These are phyloP conservation scores for Halesus radiatus DNA, from an alignment of 1,140 invertebrate species.

Conservation along the genomic window DNA sequence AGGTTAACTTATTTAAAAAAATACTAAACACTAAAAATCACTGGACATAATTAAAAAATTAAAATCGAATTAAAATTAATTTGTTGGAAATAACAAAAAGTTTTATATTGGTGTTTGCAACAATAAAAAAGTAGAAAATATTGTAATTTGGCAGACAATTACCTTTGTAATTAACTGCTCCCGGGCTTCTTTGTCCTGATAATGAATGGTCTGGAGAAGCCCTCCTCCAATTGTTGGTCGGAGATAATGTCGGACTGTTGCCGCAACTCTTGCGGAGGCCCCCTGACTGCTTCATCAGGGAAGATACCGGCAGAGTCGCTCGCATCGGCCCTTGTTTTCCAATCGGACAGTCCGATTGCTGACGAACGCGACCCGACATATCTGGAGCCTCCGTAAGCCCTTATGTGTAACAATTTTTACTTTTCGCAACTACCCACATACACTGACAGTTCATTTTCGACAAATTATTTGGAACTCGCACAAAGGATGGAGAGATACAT, in stretches of 20 bases:
- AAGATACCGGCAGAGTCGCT: constrained; percentile 80
- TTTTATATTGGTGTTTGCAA: background rate
- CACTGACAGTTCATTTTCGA: constrained; percentile 39
- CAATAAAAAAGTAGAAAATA: background rate
- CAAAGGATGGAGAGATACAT: constrained; percentile 26
- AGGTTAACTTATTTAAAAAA: too few species aligned
- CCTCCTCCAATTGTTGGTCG: constrained; percentile 75
- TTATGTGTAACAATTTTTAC: constrained; percentile 41
- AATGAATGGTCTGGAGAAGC: constrained; percentile 78
- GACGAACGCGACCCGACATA: constrained; percentile 77
- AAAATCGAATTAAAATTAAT: too few species aligned
- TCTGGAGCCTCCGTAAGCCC: constrained; percentile 42
- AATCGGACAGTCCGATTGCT: constrained; percentile 77
- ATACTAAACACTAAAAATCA: too few species aligned
- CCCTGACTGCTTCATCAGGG: constrained; percentile 75
- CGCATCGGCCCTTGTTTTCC: constrained; percentile 80
- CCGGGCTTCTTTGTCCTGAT: constrained; percentile 80
- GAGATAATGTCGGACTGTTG: constrained; percentile 76
- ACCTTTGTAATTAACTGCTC: constrained; percentile 81
- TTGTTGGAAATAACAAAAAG: too few species aligned
- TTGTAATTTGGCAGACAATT: constrained; percentile 45
- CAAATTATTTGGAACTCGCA: constrained; percentile 23
- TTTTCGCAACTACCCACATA: constrained; percentile 33
- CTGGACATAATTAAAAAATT: too few species aligned
- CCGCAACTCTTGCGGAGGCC: constrained; percentile 73